A percentile compares a stretch with the other conserved stretches of the same genome.
These are phyloP conservation scores for Columba guinea DNA, from an alignment of 2,797 vertebrate genomes.

Conservation along the genomic window DNA sequence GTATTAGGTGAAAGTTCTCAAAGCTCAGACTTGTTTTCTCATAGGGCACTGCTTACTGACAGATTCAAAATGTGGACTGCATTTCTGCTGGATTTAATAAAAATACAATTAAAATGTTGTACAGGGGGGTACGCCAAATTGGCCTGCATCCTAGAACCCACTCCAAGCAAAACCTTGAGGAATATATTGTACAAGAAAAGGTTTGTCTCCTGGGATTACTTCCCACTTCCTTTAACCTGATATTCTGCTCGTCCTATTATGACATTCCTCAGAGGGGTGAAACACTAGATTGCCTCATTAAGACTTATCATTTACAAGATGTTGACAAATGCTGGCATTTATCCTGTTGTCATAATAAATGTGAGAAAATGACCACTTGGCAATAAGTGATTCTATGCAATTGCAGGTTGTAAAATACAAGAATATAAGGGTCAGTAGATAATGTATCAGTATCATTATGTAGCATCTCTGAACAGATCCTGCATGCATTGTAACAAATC, in stretches of 20 bases:
- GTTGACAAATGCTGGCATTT: conserved; percentile 83
- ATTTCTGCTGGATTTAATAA: conserved; percentile 78
- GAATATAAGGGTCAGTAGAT: conserved; percentile 9
- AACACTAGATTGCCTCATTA: conserved; percentile 82
- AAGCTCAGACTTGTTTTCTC: conserved; percentile 31
- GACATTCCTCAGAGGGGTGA: conserved; percentile 77
- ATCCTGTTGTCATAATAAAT: conserved; percentile 82
- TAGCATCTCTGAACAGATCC: conserved; percentile 8
- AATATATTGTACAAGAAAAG: conserved; percentile 72
- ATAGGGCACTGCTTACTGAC: conserved; percentile 34
- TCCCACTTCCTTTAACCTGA: conserved; percentile 76
- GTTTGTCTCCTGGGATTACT: conserved; percentile 68
- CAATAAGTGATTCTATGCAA: conserved; percentile 71
- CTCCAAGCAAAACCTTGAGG: conserved; percentile 77
- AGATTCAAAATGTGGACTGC: conserved; percentile 67
- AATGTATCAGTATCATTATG: conserved; percentile 15
- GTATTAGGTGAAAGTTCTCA: conserved; percentile 48
- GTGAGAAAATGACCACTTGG: conserved; percentile 82
- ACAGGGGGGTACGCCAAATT: conserved; percentile 72
- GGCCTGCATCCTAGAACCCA: conserved; percentile 77
- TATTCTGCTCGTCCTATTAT: conserved; percentile 81
- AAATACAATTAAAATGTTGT: conserved; percentile 79
- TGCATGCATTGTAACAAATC: conserved; percentile 16
- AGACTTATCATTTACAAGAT: conserved; percentile 84
- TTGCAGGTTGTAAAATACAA: conserved; percentile 44